Percentiles rank a stretch among this genome's conserved stretches.
These are phyloP conservation scores for Hucho hucho DNA, from an alignment of 2,113 vertebrate species.

Conservation along the genomic window DNA sequence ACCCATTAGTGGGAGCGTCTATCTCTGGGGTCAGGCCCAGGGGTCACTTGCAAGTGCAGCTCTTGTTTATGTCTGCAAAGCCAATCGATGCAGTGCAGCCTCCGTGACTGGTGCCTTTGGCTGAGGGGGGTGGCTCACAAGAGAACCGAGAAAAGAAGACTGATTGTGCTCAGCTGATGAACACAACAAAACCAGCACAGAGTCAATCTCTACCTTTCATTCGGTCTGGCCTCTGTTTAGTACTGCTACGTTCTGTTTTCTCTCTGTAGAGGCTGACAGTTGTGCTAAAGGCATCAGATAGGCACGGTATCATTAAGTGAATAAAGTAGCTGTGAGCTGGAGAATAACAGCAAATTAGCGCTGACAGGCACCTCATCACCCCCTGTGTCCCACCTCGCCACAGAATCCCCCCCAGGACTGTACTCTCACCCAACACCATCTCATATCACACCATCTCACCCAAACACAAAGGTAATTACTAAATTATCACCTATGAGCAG, in stretches of 20 bases:
- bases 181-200: conserved; percentile 28
- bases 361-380: conserved; percentile 46
- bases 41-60: conserved; percentile 73
- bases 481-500: conserved; percentile 42
- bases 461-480: conserved; percentile 36
- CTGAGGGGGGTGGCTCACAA: background rate
- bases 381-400: conserved; percentile 29
- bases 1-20: conserved; percentile 77
- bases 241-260: background rate
- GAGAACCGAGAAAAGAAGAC: conserved; percentile 11
- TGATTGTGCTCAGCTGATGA: conserved; percentile 27
- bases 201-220: background rate
- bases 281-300: background rate
- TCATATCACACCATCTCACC: conserved; percentile 10
- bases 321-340: conserved; percentile 36
- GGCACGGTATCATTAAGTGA: conserved; percentile 22
- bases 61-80: conserved; percentile 80
- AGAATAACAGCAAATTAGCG: conserved; percentile 33
- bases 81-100: conserved; percentile 73
- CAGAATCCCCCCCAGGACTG: conserved; percentile 1
- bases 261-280: conserved; percentile 17
- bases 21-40: conserved; percentile 74
- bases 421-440: background rate
- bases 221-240: background rate
- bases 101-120: conserved; percentile 39